phyloP scores from a whole-genome alignment of 1,140 invertebrate genomes.

The Sycophila sp. region DNA sequence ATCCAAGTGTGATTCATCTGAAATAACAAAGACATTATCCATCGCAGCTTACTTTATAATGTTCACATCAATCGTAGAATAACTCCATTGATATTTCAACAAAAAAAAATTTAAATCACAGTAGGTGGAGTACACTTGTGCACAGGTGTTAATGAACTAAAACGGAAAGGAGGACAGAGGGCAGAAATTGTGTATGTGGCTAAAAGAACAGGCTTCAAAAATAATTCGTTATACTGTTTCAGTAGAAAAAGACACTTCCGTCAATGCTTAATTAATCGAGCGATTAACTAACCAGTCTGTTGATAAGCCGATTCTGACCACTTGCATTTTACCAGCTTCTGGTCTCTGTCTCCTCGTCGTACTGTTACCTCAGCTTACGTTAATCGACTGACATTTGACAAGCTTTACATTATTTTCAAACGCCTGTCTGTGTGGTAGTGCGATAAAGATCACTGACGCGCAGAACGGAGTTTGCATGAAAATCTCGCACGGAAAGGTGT shows the following conservation, averaged over 20 bases:
- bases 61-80: background rate
- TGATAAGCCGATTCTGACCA: constrained; percentile 10
- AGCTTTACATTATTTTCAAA: background rate
- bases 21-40: background rate
- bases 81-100: too few relatives aligned
- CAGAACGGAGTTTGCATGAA: background rate
- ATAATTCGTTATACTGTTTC: background rate
- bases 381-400: constrained; percentile 8
- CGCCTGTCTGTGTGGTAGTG: background rate
- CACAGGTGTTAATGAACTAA: background rate
- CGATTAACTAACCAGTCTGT: background rate
- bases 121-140: background rate
- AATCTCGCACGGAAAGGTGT: background rate
- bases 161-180: background rate
- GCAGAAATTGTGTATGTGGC: background rate
- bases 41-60: background rate
- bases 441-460: background rate
- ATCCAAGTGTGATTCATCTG: constrained; percentile 9
- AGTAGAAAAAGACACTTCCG: background rate
- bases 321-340: background rate
- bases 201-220: background rate
- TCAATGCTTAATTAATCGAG: constrained; percentile 14
- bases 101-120: background rate
- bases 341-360: background rate
- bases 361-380: background rate